Percentiles rank a stretch among this genome's conserved stretches.
phyloP scores from a whole-genome alignment of 2,888 invertebrate species.

The Amiota communis region DNA sequence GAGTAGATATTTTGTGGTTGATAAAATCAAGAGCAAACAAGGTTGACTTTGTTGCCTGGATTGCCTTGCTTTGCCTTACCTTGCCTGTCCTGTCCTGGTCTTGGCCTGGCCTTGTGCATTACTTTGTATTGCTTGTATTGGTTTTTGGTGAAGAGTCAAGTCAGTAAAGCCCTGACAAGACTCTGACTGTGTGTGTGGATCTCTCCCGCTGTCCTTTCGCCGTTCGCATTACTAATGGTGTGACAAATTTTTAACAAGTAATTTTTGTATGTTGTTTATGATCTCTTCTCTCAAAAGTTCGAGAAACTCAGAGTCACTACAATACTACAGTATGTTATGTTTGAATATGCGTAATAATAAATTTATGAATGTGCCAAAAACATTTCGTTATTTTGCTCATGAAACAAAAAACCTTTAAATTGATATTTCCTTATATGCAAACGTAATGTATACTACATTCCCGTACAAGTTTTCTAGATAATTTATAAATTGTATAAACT shows the following conservation, averaged over 20 bases:
- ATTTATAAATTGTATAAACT: constrained; percentile 48
- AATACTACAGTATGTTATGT: too few species aligned
- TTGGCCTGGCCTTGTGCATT: neutral
- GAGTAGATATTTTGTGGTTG: constrained; percentile 69
- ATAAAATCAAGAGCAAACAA: constrained; percentile 69
- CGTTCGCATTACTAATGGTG: constrained; percentile 67
- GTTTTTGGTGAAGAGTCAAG: constrained; percentile 17
- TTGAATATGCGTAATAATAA: constrained; percentile 51
- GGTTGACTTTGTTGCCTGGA: constrained; percentile 13
- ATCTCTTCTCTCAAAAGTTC: constrained; percentile 31
- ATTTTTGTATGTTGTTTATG: constrained; percentile 68
- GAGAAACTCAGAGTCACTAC: too few species aligned
- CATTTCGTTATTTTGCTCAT: constrained; percentile 49
- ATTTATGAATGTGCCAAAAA: constrained; percentile 56
- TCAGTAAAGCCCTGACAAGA: too few species aligned
- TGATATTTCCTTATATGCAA: constrained; percentile 15
- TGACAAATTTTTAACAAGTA: constrained; percentile 68
- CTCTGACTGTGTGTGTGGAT: neutral
- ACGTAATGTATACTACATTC: too few species aligned
- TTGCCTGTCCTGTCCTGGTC: neutral
- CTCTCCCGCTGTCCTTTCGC: constrained; percentile 59
- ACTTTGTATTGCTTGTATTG: constrained; percentile 9
- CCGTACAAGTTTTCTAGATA: constrained; percentile 29
- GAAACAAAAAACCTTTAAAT: constrained; percentile 39
- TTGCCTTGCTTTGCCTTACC: neutral